phyloP scores from a whole-genome alignment of 2,797 vertebrate genomes.

The Crocodylus rhombifer region DNA sequence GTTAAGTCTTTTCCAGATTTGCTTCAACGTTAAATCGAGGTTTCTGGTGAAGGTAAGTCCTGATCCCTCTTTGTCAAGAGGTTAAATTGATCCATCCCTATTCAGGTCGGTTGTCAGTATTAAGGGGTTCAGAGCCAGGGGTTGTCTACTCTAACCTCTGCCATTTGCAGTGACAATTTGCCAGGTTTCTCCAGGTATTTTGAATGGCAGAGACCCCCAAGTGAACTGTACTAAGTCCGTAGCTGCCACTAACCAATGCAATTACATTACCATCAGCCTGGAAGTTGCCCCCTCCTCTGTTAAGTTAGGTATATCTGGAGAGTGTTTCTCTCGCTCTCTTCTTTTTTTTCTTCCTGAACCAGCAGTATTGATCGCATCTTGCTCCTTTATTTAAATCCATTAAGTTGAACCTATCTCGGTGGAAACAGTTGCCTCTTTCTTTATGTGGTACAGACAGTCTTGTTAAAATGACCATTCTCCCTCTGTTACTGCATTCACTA shows the following conservation, averaged over 20 bases:
- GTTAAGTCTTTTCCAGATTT: neutral
- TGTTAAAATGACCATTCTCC: neutral
- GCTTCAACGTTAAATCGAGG: neutral
- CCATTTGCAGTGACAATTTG: neutral
- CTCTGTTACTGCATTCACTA: rapidly evolving
- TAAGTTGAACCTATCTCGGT: neutral
- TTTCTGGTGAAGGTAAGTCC: neutral
- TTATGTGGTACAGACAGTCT: neutral
- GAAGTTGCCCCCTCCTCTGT: neutral
- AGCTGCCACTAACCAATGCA: neutral
- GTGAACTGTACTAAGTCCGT: neutral
- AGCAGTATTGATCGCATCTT: neutral
- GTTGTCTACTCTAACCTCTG: neutral
- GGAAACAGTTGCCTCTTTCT: neutral
- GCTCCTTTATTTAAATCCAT: neutral
- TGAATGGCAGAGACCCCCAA: neutral
- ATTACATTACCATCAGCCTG: rapidly evolving
- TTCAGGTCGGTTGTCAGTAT: neutral
- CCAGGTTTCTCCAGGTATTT: neutral
- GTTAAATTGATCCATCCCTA: neutral
- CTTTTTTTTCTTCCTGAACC: neutral
- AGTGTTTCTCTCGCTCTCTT: neutral
- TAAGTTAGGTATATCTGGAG: neutral
- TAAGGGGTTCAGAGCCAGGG: neutral
- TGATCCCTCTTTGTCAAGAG: neutral